These are phyloP conservation scores for Hemaris fuciformis DNA, from an alignment of 2,888 invertebrate species.

Conservation along the genomic window DNA sequence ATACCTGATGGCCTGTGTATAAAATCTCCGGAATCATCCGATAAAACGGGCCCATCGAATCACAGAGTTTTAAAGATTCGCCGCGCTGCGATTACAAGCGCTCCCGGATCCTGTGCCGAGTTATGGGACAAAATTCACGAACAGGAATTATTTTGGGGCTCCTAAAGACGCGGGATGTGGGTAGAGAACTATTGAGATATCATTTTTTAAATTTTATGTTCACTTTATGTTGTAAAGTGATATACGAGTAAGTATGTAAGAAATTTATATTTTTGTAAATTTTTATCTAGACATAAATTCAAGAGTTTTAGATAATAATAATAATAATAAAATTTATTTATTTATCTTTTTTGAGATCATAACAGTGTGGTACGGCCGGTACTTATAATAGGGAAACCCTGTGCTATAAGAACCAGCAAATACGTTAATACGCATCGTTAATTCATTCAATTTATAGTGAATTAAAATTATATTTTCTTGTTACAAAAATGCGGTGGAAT, in stretches of 20 bases:
- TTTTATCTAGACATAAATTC: no score
- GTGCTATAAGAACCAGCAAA: no score
- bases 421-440: no score
- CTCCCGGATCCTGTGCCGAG: constrained; percentile 43
- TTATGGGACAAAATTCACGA: constrained; percentile 62
- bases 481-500: no score
- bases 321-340: no score
- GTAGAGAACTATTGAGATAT: background rate
- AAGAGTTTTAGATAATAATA: no score
- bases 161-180: constrained; percentile 29
- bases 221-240: background rate
- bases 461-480: no score
- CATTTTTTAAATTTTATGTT: background rate
- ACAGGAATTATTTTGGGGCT: constrained; percentile 53
- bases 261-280: no score
- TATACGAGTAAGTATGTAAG: background rate
- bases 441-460: no score
- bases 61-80: constrained; percentile 58
- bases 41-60: constrained; percentile 66
- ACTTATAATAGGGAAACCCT: no score
- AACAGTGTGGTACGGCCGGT: no score
- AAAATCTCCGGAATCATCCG: constrained; percentile 34
- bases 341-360: no score
- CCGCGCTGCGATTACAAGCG: constrained; percentile 58
- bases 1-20: constrained; percentile 1